Conservation (phyloP, 2,113 vertebrate genomes). For the Phylloscopus trochilus region DNA sequence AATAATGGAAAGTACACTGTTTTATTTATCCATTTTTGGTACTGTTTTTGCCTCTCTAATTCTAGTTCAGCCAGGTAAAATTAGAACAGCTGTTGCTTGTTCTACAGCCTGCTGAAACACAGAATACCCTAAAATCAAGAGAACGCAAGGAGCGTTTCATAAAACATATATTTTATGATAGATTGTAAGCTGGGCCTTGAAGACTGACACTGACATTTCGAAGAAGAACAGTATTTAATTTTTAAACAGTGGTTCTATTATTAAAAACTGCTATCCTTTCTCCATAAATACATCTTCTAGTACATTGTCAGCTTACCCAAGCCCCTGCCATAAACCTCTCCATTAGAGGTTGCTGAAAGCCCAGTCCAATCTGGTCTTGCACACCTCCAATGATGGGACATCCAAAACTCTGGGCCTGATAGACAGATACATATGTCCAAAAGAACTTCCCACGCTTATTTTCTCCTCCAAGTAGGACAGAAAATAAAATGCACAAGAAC, state of each 20-base stretch:
- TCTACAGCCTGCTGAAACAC: neutral
- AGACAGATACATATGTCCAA: neutral
- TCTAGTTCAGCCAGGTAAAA: neutral
- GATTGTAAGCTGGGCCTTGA: neutral
- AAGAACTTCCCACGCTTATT: neutral
- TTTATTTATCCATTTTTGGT: neutral
- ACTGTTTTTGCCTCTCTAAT: neutral
- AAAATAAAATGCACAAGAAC: neutral
- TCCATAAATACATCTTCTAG: neutral
- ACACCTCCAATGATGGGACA: neutral
- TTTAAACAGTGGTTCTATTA: slow-evolving; percentile 10
- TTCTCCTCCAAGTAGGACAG: neutral
- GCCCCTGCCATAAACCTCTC: neutral
- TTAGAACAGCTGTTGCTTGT: neutral
- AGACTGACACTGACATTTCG: neutral
- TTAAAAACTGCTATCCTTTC: neutral
- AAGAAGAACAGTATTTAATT: neutral
- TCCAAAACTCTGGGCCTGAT: neutral
- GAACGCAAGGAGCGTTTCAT: neutral
- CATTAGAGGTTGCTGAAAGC: neutral
- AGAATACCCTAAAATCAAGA: neutral
- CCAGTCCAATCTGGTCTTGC: neutral
- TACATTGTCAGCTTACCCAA: neutral
- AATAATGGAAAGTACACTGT: neutral
- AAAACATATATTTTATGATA: neutral